phyloP scores from a whole-genome alignment of 2,888 invertebrate species.

The Dicyrtoma fusca region DNA sequence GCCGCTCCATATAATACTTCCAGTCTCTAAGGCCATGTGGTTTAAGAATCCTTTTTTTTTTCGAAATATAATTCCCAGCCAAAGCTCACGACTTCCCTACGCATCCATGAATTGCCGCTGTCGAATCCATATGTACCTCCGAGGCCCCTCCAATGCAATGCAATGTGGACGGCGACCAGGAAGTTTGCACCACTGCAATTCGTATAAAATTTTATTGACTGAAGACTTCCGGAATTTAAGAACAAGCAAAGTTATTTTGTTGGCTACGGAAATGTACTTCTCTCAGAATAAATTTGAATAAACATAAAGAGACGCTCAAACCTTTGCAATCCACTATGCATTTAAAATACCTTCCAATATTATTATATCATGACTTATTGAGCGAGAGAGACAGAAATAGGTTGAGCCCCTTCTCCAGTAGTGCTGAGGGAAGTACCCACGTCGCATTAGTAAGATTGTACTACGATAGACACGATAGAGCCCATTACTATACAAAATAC shows the following conservation, averaged over 20 bases:
- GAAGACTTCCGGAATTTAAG: not conserved
- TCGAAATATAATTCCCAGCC: conserved; percentile 3
- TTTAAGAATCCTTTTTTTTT: not conserved
- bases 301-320: not conserved
- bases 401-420: too few species aligned
- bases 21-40: conserved; percentile 20
- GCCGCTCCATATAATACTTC: conserved; percentile 19
- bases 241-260: conserved; percentile 3
- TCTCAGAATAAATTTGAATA: not conserved
- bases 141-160: too few species aligned
- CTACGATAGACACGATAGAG: too few species aligned
- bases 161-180: not conserved
- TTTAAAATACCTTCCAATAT: not conserved
- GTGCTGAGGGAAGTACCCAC: too few species aligned
- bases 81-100: not conserved
- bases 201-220: conserved; percentile 26
- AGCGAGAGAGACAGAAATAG: not conserved
- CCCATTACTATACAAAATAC: too few species aligned
- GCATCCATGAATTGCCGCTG: too few species aligned
- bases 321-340: not conserved
- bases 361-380: too few species aligned
- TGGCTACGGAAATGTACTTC: not conserved
- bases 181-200: conserved; percentile 1
- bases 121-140: too few species aligned
- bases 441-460: too few species aligned